Conservation (phyloP, 2,113 vertebrate genomes). For the Elephas maximus region DNA sequence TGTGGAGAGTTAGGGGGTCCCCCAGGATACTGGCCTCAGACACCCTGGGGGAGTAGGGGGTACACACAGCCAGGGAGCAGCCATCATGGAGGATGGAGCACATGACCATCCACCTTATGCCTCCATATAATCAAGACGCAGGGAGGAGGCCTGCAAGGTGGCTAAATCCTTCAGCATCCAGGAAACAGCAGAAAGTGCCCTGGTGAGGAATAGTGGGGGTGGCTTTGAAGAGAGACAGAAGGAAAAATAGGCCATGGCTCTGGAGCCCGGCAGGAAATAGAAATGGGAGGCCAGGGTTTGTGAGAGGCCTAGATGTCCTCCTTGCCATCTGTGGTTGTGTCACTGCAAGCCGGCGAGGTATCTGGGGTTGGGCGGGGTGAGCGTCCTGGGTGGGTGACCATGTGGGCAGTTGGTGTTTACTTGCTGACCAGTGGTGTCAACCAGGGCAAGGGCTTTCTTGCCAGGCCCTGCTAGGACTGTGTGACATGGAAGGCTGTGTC, state of each 20-base stretch:
- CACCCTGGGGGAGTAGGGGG: rapidly evolving
- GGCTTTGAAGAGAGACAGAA: neutral
- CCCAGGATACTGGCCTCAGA: neutral
- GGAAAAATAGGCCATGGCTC: neutral
- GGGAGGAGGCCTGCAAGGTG: neutral
- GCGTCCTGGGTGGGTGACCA: neutral
- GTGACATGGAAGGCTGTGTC: neutral
- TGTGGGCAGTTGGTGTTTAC: neutral
- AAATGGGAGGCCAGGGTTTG: neutral
- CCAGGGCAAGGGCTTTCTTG: neutral
- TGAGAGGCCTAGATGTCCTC: neutral
- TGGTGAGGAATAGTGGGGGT: neutral
- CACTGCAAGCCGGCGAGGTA: rapidly evolving
- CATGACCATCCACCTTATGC: rapidly evolving
- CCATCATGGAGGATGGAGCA: too few species aligned
- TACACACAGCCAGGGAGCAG: neutral
- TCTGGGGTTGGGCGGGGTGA: neutral
- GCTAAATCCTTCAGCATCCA: neutral
- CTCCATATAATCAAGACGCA: neutral
- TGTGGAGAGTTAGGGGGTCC: neutral
- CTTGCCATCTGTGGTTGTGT: neutral
- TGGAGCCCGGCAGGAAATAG: neutral
- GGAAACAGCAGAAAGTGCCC: constrained; percentile 42
- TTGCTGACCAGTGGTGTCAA: too few species aligned
- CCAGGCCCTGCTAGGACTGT: neutral